Conservation (phyloP, 2,888 invertebrate species). For the Tortrix viridana region DNA sequence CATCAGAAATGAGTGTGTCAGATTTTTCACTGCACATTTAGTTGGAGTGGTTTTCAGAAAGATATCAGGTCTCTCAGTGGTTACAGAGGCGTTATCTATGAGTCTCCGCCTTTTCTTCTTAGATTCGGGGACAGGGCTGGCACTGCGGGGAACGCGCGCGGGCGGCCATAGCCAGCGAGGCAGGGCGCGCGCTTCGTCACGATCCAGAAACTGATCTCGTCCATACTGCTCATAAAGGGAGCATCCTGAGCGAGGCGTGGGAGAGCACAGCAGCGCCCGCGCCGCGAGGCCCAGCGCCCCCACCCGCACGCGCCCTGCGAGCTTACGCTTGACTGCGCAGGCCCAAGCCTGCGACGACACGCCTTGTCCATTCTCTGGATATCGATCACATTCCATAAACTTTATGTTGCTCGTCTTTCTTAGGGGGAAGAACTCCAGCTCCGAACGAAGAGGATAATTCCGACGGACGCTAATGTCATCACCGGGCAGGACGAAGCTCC, state of each 20-base stretch:
- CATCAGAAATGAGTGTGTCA: slow-evolving; percentile 60
- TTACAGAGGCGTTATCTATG: slow-evolving; percentile 63
- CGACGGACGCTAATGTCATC: slow-evolving; percentile 33
- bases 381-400: slow-evolving; percentile 66
- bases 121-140: slow-evolving; percentile 47
- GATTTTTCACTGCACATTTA: slow-evolving; percentile 58
- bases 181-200: slow-evolving; percentile 77
- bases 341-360: slow-evolving; percentile 44
- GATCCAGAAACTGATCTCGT: slow-evolving; percentile 78
- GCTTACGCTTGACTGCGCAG: slow-evolving; percentile 52
- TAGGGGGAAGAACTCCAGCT: slow-evolving; percentile 26
- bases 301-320: slow-evolving; percentile 54
- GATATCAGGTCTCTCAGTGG: slow-evolving; percentile 61
- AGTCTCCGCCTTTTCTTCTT: slow-evolving; percentile 71
- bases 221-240: slow-evolving; percentile 79
- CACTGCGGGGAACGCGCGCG: slow-evolving; percentile 37
- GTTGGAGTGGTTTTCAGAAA: slow-evolving; percentile 65
- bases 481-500: slow-evolving; percentile 30
- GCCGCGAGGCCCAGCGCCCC: slow-evolving; percentile 52
- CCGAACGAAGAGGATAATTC: slow-evolving; percentile 25
- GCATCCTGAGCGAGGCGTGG: slow-evolving; percentile 38
- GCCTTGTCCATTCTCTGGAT: slow-evolving; percentile 48
- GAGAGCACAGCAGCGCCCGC: slow-evolving; percentile 46
- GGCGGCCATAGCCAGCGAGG: slow-evolving; percentile 64
- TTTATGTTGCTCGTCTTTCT: slow-evolving; percentile 26